A percentile compares a stretch with the other conserved stretches of the same genome.
phyloP scores from a whole-genome alignment of 1,140 invertebrate species.

The Tyrophagus putrescentiae region DNA sequence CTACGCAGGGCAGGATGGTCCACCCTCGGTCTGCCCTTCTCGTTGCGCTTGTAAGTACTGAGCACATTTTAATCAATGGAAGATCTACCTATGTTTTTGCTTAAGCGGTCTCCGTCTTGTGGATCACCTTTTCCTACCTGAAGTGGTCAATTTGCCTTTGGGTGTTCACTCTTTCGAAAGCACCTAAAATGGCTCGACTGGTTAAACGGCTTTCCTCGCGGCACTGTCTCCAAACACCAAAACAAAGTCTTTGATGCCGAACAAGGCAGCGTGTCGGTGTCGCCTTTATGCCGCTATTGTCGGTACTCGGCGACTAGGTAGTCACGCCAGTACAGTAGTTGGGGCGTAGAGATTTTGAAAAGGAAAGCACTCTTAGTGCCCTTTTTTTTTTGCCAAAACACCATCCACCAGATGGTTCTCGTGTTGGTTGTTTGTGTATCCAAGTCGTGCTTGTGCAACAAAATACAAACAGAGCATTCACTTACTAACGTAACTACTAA shows the following conservation, averaged over 20 bases:
- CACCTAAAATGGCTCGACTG: slow-evolving; percentile 60
- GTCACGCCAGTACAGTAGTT: too few relatives aligned
- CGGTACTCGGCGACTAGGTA: not conserved
- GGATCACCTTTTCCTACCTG: slow-evolving; percentile 45
- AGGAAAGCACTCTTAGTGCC: too few relatives aligned
- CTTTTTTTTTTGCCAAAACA: too few relatives aligned
- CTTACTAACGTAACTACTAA: too few relatives aligned
- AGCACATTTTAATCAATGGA: not conserved
- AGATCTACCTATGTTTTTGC: not conserved
- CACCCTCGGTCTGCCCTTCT: not conserved
- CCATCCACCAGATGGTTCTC: too few relatives aligned
- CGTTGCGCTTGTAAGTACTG: not conserved
- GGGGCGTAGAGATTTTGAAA: too few relatives aligned
- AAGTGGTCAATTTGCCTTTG: slow-evolving; percentile 56
- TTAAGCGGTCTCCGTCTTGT: not conserved
- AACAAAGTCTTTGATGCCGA: slow-evolving; percentile 50
- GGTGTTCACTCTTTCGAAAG: slow-evolving; percentile 69
- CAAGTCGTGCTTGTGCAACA: too few relatives aligned
- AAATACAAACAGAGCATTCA: too few relatives aligned
- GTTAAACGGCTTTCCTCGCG: slow-evolving; percentile 54
- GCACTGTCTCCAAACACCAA: slow-evolving; percentile 35
- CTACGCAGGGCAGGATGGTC: not conserved
- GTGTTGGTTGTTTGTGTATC: too few relatives aligned
- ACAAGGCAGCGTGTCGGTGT: slow-evolving; percentile 65
- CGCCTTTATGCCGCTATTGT: slow-evolving; percentile 54